phyloP scores from a whole-genome alignment of 2,888 invertebrate species.

The Aphelenchoides bicaudatus region DNA sequence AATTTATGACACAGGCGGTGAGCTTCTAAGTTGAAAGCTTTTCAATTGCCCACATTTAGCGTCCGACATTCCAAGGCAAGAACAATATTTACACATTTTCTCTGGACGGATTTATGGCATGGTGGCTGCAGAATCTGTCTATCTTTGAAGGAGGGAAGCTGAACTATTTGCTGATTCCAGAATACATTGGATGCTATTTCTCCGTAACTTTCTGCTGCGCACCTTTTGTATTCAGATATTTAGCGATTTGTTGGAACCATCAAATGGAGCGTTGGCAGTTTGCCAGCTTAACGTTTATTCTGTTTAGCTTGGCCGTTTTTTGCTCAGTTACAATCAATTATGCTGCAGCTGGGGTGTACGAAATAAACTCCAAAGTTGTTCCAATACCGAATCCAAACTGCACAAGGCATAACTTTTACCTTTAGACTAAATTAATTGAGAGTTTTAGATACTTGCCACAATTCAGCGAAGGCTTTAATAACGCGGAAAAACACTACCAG shows the following conservation, averaged over 20 bases:
- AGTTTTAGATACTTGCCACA: too few species aligned
- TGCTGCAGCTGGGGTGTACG: constrained; percentile 1
- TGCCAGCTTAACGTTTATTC: background rate
- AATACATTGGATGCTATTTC: constrained; percentile 14
- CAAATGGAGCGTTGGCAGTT: constrained; percentile 8
- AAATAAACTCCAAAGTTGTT: background rate
- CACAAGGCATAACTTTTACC: too few species aligned
- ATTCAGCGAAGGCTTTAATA: too few species aligned
- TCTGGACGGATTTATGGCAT: background rate
- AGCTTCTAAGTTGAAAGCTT: background rate
- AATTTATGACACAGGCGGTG: constrained; percentile 9
- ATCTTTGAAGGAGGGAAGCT: constrained; percentile 3
- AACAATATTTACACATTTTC: background rate
- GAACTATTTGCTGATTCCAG: constrained; percentile 7
- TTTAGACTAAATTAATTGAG: too few species aligned
- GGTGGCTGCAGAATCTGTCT: background rate
- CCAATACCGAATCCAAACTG: constrained; percentile 5
- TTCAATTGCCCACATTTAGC: background rate
- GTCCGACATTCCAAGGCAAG: background rate
- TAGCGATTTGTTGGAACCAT: constrained; percentile 10
- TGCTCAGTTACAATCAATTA: constrained; percentile 11
- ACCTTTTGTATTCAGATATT: constrained; percentile 2
- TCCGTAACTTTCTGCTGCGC: constrained; percentile 4
- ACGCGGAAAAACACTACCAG: too few species aligned
- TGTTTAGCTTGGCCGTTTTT: background rate